phyloP scores from a whole-genome alignment of 30 jellyfish, hydroid and myxozoan genomes.

The Aurelia coerulea region DNA sequence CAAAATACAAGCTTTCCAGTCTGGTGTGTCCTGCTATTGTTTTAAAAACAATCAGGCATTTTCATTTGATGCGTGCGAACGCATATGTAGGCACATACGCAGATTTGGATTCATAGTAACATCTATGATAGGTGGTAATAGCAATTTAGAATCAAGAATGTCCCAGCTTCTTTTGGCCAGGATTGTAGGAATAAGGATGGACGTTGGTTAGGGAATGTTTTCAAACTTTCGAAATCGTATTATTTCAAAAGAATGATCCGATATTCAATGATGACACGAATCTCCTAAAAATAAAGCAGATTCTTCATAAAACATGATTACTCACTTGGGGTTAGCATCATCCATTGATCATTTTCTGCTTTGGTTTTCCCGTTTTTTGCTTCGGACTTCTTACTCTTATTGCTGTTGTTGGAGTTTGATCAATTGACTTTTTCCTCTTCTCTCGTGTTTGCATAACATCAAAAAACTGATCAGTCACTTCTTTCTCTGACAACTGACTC shows the following conservation, averaged over 20 bases:
- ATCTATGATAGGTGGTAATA: neutral
- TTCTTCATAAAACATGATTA: neutral
- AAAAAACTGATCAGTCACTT: no score
- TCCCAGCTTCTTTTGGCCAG: no score
- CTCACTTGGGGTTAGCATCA: constrained; percentile 75
- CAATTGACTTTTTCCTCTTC: neutral
- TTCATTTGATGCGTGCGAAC: no score
- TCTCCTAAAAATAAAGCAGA: neutral
- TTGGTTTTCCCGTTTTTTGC: constrained; percentile 24
- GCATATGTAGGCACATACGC: no score
- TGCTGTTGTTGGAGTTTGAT: neutral
- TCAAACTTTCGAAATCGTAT: no score
- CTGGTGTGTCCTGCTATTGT: no score
- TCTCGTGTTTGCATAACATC: constrained; percentile 55
- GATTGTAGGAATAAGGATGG: neutral
- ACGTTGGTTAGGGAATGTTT: no score
- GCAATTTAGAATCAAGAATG: neutral
- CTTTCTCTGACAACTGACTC: no score
- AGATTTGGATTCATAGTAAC: no score
- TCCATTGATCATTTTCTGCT: constrained; percentile 46
- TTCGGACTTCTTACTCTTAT: constrained; percentile 33
- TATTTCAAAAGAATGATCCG: no score
- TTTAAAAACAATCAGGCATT: no score
- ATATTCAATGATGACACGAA: neutral
- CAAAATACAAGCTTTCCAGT: no score